Percentiles rank a stretch among this genome's conserved stretches.
phyloP scores from a whole-genome alignment of 2,797 vertebrate genomes.

The Arnoldichthys spilopterus region DNA sequence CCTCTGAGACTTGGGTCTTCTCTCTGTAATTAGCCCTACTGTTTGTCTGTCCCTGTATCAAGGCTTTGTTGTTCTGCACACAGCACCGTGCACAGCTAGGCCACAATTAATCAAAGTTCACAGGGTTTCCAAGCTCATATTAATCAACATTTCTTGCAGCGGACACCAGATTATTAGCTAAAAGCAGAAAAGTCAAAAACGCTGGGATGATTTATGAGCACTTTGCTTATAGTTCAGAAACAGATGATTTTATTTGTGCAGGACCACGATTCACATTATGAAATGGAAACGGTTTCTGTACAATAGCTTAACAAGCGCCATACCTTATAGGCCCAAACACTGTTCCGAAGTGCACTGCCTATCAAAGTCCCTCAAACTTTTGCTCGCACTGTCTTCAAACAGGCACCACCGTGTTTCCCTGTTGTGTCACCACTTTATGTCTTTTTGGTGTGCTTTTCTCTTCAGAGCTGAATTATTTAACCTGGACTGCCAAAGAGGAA shows the following conservation, averaged over 20 bases:
- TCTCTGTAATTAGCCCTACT: slow-evolving; percentile 77
- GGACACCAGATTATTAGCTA: slow-evolving; percentile 51
- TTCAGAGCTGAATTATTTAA: slow-evolving; percentile 86
- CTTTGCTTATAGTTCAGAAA: slow-evolving; percentile 65
- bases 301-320: slow-evolving; percentile 13
- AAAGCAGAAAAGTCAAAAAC: slow-evolving; percentile 36
- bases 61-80: slow-evolving; percentile 72
- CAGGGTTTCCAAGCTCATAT: slow-evolving; percentile 46
- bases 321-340: slow-evolving; percentile 1
- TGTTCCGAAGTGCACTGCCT: neutral
- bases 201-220: slow-evolving; percentile 47
- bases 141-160: slow-evolving; percentile 45
- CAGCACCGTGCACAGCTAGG: slow-evolving; percentile 55
- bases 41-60: slow-evolving; percentile 73
- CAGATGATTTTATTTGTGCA: slow-evolving; percentile 68
- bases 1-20: slow-evolving; percentile 77
- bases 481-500: slow-evolving; percentile 72
- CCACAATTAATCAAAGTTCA: slow-evolving; percentile 64
- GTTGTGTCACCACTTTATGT: slow-evolving; percentile 74
- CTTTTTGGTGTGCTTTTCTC: slow-evolving; percentile 66
- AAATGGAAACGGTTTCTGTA: slow-evolving; percentile 9
- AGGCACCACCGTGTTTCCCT: slow-evolving; percentile 72
- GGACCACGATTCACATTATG: neutral
- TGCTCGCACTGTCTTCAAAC: slow-evolving; percentile 65
- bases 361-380: neutral